Evolutionary conservation across 2,888 invertebrate genomes (phyloP), one percentile per base, ranked within the genome.

Genomic region (Thymelicus lineola): DNA sequence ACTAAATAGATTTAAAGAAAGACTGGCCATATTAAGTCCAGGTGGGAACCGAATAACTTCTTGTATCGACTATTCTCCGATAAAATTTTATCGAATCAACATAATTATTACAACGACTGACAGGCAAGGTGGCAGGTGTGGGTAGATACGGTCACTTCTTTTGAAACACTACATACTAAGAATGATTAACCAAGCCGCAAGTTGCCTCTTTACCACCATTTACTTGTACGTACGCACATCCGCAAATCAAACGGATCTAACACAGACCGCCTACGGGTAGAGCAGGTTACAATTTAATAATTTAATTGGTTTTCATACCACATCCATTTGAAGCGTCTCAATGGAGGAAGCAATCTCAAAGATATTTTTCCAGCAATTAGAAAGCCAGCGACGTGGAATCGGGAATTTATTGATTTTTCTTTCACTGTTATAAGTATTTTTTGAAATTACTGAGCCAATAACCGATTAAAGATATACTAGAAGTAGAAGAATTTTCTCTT

Each of bases 231-330:
- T n/a, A 60, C 48, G 50, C 60, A n/a, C 66, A 66, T 66, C 60
- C 60, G 60, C 66, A 60, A 66, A 66, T 66, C 50, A 50, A 42
- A 66, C 20, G 9, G 59, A 65, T 48, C 38, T 36, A 59, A 66
- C 60, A 66, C 42, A 35, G 60, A 53, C 45, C 59, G 66, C 66
- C 60, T 59, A 17, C 17, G n/a, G 57, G 28, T 38, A 36, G 10
- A 28, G 64, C 53, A 53, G 17, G 53, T 38, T 42, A 42, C 53
- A 38, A 45, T 65, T 57, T n/a, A n/a, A n/a, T n/a, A n/a, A 65
- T 65, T 65, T 65, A 65, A 65, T 65, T 65, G 45, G 12, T 57
- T 45, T 28, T 65, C 15, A 57, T 45, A 65, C 28, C 14, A n/a
- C 42, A 53, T 60, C 15, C 48, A 36, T 59, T 66, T n/a, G 5